Base-by-base conservation (phyloP, 1,140 invertebrate genomes). In the Camponotus pennsylvanicus region DNA sequence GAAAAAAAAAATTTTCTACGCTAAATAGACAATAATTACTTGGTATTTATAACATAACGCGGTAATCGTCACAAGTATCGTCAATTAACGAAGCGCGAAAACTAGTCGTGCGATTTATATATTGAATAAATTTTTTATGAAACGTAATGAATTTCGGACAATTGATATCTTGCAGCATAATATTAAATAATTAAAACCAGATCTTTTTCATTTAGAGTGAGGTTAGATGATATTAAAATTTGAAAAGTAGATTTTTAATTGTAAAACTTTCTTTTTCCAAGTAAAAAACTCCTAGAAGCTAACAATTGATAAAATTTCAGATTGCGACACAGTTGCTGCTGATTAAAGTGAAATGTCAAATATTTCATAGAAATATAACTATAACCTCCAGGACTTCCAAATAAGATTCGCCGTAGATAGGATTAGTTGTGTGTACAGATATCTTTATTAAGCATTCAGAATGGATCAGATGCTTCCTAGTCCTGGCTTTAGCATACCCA, bases 401-500 rank as follows among this genome's bases (percentile, higher is more conserved):
- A 75, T 55, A 76, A 76, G 21, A 76, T 59, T 66, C 11, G 5
- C 42, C 11, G 6, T 66, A 3, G 32, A 34, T 42, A 49, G 15
- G 4, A 34, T 52, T 32, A 37, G 27, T 64, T 8, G 15, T 5
- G n/a, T 15, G 21, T 34, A 21, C 3, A 40, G 7, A 61, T 73
- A 9, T 59, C 13, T 21, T 86, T 21, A 59, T 40, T 64, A 89
- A 57, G 66, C 61, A 3, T 21, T 3, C 77, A 92, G 93, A 73
- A 98, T 98, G 97, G 97, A 98, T 97, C 97, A 98, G 95, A 98
- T 98, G 97, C 95, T 98, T 86, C 97, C 97, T 18, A 98, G 98
- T 95, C 98, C 98, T 3, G 98, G 97, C 63, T 98, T 97, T 92
- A 98, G 97, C 88, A 98, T 98, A 94, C 98, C 98, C 73, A 98